Percentiles rank a stretch among this genome's conserved stretches.
Evolutionary conservation across 37 sponge, comb jelly and placozoan species (phyloP).

Genomic region (Mnemiopsis leidyi): DNA sequence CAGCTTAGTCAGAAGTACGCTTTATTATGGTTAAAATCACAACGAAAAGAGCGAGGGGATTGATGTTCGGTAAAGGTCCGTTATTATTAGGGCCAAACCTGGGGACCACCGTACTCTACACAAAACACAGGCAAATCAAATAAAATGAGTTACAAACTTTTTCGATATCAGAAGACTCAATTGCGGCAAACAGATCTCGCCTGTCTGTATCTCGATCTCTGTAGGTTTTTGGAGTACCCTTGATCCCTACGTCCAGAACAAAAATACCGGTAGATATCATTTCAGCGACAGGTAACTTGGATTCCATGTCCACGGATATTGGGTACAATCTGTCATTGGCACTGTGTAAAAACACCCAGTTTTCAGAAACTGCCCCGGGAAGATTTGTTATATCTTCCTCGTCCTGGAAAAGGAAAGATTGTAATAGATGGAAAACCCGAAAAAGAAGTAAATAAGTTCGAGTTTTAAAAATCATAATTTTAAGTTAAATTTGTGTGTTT

Average conservation of each 20-base stretch:
- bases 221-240: slow-evolving; percentile 58
- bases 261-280: slow-evolving; percentile 29
- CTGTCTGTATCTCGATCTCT: slow-evolving; percentile 20
- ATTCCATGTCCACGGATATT: slow-evolving; percentile 58
- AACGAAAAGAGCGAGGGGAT: too few species aligned
- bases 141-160: neutral
- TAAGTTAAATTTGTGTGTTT: too few species aligned
- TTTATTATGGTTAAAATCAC: too few species aligned
- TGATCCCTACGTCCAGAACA: slow-evolving; percentile 56
- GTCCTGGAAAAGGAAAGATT: slow-evolving; percentile 30
- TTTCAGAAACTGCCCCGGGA: slow-evolving; percentile 47
- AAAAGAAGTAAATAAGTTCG: too few species aligned
- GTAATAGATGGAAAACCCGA: too few species aligned
- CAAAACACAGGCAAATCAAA: too few species aligned
- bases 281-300: slow-evolving; percentile 44
- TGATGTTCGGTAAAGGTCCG: too few species aligned
- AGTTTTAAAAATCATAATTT: too few species aligned
- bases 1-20: too few species aligned
- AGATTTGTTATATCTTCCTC: slow-evolving; percentile 44
- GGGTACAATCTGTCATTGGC: slow-evolving; percentile 60
- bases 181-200: slow-evolving; percentile 27
- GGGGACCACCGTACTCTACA: too few species aligned
- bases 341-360: slow-evolving; percentile 64
- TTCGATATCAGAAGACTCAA: neutral
- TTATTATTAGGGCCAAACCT: too few species aligned